Conservation (phyloP, 1,140 invertebrate species). For the Calliopsis andreniformis region DNA sequence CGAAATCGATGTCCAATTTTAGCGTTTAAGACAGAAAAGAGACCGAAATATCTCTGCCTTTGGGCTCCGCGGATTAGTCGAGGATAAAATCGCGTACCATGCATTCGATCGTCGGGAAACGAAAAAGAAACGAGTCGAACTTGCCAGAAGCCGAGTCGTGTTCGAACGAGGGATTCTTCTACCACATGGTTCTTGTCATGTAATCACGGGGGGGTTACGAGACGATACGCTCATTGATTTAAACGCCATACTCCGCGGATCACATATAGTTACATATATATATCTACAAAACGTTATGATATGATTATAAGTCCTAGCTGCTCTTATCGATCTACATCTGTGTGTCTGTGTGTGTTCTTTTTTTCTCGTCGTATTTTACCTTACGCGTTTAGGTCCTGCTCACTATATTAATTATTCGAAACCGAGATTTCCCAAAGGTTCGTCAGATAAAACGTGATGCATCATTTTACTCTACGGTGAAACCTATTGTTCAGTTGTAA, state of each 20-base stretch:
- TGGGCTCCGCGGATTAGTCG: neutral
- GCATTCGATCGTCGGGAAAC: neutral
- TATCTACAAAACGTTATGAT: slow-evolving; percentile 71
- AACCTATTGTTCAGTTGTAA: slow-evolving; percentile 47
- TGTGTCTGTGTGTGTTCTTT: too few species aligned
- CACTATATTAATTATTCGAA: slow-evolving; percentile 51
- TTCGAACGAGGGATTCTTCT: slow-evolving; percentile 8
- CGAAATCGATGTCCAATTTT: slow-evolving; percentile 13
- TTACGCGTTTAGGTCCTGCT: slow-evolving; percentile 61
- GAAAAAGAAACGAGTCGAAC: neutral
- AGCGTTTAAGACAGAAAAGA: neutral
- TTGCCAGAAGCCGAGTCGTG: neutral
- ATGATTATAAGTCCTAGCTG: slow-evolving; percentile 68
- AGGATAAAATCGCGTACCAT: neutral
- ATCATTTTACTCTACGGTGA: slow-evolving; percentile 40
- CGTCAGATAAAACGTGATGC: slow-evolving; percentile 47
- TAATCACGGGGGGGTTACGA: slow-evolving; percentile 1
- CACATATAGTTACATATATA: slow-evolving; percentile 66
- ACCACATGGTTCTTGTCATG: neutral
- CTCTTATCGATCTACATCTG: slow-evolving; percentile 59
- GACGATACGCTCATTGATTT: slow-evolving; percentile 67
- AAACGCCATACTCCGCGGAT: slow-evolving; percentile 57
- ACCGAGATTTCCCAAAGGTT: slow-evolving; percentile 34
- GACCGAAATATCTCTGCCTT: neutral
- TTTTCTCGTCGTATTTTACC: slow-evolving; percentile 5